Base-by-base conservation (phyloP, 2,113 vertebrate genomes). In the Nesoenas mayeri region DNA sequence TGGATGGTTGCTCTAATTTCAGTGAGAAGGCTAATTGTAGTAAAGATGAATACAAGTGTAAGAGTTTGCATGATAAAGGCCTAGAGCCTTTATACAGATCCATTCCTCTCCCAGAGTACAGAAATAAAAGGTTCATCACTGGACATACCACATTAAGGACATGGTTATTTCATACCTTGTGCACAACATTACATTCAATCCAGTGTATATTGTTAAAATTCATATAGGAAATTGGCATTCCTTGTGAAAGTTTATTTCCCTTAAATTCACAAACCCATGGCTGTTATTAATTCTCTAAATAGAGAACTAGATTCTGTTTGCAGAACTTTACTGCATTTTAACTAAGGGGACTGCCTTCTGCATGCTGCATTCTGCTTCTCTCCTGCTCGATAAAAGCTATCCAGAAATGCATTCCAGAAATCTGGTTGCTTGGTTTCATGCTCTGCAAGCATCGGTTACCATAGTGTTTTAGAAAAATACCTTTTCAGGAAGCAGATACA, bases 391-490 rank as follows among this genome's bases (percentile, higher is more conserved):
- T 57, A 71, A 95, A 95, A 93, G 56, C 75, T 56, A 60, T 96
- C 79, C 82, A 88, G 85, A 94, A 74, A 72, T n/a, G 26, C 81
- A 88, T 95, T 91, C 90, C 89, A 91, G 71, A 93, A 90, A 71
- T 53, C 47, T 80, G 82, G 53, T 96, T 96, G 79, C 95, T 95
- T 79, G 71, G 95, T 92, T 94, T 93, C 72, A 32, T 90, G 48
- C 51, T 90, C 60, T 71, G 42, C 64, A 88, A 81, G 48, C 54
- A 38, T 9, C 6, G 6, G 88, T 93, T 92, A 81, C 92, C 85
- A 93, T 67, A 94, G 79, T 26, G 57, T 84, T 95, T 92, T 79
- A 94, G 85, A 91, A 92, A 93, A 96, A 92, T 62, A 93, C 69
- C 66, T 96, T 92, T 92, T 90, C 75, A 92, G 69, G 69, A 96